Conservation (phyloP, 2,797 vertebrate genomes). For the Salmo trutta region DNA sequence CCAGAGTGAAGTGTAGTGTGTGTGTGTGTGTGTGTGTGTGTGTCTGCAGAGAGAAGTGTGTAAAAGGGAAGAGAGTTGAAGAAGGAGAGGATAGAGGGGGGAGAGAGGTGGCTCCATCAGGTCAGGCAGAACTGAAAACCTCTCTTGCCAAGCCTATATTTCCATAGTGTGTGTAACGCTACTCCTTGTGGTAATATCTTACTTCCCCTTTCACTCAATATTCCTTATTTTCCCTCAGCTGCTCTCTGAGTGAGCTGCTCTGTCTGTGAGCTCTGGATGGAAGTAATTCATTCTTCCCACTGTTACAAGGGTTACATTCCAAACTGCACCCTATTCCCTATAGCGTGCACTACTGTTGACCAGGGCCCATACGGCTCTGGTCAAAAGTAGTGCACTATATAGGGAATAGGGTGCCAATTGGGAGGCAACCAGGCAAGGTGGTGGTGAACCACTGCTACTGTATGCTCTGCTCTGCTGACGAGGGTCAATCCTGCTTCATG, state of each 20-base stretch:
- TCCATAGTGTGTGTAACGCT: slow-evolving; percentile 49
- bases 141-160: slow-evolving; percentile 18
- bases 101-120: not conserved
- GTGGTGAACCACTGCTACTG: slow-evolving; percentile 52
- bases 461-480: slow-evolving; percentile 57
- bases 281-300: slow-evolving; percentile 66
- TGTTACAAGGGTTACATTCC: slow-evolving; percentile 26
- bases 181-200: slow-evolving; percentile 42
- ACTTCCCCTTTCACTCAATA: slow-evolving; percentile 21
- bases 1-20: slow-evolving; percentile 17
- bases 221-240: not conserved
- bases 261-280: slow-evolving; percentile 45
- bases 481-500: slow-evolving; percentile 57
- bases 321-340: not conserved
- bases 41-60: slow-evolving; percentile 18
- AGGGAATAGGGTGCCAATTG: not conserved
- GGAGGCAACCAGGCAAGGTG: slow-evolving; percentile 6
- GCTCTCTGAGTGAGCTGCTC: slow-evolving; percentile 13
- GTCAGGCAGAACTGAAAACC: not conserved
- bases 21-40: slow-evolving; percentile 20
- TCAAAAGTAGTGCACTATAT: not conserved
- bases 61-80: not conserved
- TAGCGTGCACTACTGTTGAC: too few species aligned
- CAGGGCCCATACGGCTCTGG: not conserved
- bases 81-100: not conserved